A percentile compares a stretch with the other conserved stretches of the same genome.
Conservation (phyloP, 2,113 vertebrate species). For the Plestiodon gilberti region DNA sequence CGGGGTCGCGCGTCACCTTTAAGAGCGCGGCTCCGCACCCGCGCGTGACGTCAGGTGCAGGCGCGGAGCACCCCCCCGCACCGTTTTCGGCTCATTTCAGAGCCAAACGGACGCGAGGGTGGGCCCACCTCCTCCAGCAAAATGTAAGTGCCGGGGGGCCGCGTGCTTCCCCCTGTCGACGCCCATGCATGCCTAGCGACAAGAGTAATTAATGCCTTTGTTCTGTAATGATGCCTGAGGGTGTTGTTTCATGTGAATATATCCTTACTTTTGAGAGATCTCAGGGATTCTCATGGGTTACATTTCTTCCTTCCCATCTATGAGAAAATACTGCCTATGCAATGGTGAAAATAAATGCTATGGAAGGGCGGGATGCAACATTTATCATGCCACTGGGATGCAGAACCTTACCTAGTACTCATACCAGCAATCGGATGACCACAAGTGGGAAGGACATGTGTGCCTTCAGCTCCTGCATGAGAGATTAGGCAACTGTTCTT, state of each 20-base stretch:
- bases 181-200: not conserved
- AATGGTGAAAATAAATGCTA: not conserved
- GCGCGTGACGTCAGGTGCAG: too few species aligned
- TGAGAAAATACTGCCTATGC: not conserved
- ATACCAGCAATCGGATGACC: not conserved
- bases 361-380: not conserved
- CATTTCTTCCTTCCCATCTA: not conserved
- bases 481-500: slow-evolving; percentile 27
- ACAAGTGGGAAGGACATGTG: not conserved
- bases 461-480: not conserved
- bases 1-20: too few species aligned
- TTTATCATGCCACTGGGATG: not conserved
- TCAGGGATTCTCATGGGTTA: not conserved
- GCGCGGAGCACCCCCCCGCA: too few species aligned
- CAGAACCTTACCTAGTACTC: not conserved
- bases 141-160: too few species aligned
- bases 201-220: not conserved
- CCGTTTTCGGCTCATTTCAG: too few species aligned
- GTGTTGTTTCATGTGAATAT: not conserved
- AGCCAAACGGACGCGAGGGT: too few species aligned
- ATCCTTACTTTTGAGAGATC: not conserved
- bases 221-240: not conserved
- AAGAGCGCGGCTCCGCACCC: too few species aligned
- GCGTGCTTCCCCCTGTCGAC: too few species aligned
- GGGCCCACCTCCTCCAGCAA: too few species aligned